phyloP scores from a whole-genome alignment of 2,113 vertebrate species.

The Xyliphius kryptos region DNA sequence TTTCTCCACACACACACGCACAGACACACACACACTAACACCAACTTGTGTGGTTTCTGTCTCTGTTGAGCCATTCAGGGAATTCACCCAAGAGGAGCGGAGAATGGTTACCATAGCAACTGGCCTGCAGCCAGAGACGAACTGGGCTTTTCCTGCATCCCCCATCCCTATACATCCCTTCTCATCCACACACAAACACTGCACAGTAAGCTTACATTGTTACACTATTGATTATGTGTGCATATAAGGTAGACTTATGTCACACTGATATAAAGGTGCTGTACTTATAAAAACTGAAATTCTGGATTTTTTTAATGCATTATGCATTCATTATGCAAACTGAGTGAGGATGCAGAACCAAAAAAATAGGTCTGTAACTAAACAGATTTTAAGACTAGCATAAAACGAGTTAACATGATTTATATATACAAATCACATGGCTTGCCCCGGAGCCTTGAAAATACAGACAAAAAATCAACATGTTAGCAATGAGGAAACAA shows the following conservation, averaged over 20 bases:
- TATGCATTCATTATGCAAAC: no score
- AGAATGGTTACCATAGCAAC: slow-evolving; percentile 48
- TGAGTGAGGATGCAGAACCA: no score
- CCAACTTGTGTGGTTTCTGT: slow-evolving; percentile 22
- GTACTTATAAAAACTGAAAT: not conserved
- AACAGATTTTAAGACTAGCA: no score
- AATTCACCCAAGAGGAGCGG: slow-evolving; percentile 17
- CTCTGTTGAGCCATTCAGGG: slow-evolving; percentile 29
- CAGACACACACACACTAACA: slow-evolving; percentile 21
- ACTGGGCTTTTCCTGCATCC: slow-evolving; percentile 23
- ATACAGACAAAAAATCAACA: no score
- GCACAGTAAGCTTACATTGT: slow-evolving; percentile 12
- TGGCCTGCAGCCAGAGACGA: slow-evolving; percentile 35
- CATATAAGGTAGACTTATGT: no score
- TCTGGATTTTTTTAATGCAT: no score
- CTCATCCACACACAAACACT: slow-evolving; percentile 21
- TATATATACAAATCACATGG: no score
- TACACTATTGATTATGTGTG: slow-evolving; percentile 3
- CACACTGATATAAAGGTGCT: no score
- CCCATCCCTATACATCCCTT: slow-evolving; percentile 1
- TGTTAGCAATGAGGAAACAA: no score
- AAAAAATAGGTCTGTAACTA: no score
- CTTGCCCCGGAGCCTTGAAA: no score
- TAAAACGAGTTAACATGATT: no score
- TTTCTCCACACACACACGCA: slow-evolving; percentile 22